phyloP scores from a whole-genome alignment of 2,113 vertebrate species.

The Psammodynastes pulverulentus region DNA sequence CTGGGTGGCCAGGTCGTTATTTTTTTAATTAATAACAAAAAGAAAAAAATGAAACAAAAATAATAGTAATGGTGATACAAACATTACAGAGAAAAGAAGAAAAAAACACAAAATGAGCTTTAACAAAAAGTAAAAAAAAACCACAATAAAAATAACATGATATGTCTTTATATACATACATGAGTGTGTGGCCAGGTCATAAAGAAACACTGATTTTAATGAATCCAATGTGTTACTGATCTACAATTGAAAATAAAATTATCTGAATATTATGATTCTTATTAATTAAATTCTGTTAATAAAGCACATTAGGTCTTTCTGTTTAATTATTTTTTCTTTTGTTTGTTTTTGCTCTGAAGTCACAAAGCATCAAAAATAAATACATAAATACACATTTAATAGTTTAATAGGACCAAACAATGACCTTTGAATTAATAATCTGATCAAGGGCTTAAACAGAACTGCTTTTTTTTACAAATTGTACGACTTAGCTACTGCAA shows the following conservation, averaged over 20 bases:
- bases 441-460: slow-evolving; percentile 21
- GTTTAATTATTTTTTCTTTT: background rate
- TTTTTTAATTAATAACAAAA: background rate
- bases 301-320: background rate
- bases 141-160: background rate
- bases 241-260: background rate
- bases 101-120: background rate
- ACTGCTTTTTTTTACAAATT: slow-evolving; percentile 34
- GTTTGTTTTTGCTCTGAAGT: background rate
- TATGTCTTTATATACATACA: background rate
- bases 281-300: background rate
- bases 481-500: slow-evolving; percentile 39
- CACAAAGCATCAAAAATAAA: background rate
- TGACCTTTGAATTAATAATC: background rate
- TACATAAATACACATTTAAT: background rate
- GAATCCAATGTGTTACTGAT: background rate
- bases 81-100: background rate
- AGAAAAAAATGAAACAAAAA: background rate
- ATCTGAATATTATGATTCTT: background rate
- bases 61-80: background rate
- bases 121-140: background rate
- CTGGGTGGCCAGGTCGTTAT: background rate
- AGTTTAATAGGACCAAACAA: background rate
- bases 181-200: background rate
- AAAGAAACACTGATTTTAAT: background rate